phyloP scores from a whole-genome alignment of 2,888 invertebrate species.

The Molorchus minor region DNA sequence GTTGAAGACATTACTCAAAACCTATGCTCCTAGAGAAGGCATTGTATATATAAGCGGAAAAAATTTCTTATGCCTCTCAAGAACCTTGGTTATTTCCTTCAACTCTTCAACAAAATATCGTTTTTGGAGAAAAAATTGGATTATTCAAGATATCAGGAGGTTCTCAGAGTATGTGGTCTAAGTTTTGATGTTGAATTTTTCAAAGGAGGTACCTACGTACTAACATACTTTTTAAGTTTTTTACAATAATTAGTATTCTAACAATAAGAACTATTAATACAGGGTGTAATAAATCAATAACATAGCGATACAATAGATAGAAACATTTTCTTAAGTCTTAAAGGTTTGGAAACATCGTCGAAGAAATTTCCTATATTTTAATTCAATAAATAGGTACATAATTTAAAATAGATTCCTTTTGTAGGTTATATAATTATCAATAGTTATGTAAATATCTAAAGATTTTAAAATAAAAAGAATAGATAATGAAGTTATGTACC shows the following conservation, averaged over 20 bases:
- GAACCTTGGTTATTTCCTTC: slow-evolving; percentile 70
- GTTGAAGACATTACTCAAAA: slow-evolving; percentile 59
- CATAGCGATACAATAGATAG: no score
- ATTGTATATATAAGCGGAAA: slow-evolving; percentile 62
- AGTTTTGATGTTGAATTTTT: slow-evolving; percentile 64
- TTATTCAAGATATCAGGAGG: slow-evolving; percentile 66
- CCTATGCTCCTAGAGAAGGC: slow-evolving; percentile 51
- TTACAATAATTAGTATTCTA: neutral
- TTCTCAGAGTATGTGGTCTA: slow-evolving; percentile 71
- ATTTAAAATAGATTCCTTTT: no score
- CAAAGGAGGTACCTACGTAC: slow-evolving; percentile 24
- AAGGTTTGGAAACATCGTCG: no score
- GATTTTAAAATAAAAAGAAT: no score
- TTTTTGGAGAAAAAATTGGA: slow-evolving; percentile 74
- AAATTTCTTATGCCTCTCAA: slow-evolving; percentile 67
- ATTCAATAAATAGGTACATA: no score
- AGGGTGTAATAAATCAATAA: no score
- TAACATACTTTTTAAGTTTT: neutral
- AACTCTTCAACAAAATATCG: slow-evolving; percentile 77
- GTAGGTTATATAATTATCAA: no score
- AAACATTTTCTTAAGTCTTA: no score
- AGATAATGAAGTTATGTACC: neutral
- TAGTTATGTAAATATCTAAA: no score
- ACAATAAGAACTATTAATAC: no score
- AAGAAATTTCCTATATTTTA: no score